These are phyloP conservation scores for Heterochromis multidens DNA, from an alignment of 2,113 vertebrate species.

Conservation along the genomic window DNA sequence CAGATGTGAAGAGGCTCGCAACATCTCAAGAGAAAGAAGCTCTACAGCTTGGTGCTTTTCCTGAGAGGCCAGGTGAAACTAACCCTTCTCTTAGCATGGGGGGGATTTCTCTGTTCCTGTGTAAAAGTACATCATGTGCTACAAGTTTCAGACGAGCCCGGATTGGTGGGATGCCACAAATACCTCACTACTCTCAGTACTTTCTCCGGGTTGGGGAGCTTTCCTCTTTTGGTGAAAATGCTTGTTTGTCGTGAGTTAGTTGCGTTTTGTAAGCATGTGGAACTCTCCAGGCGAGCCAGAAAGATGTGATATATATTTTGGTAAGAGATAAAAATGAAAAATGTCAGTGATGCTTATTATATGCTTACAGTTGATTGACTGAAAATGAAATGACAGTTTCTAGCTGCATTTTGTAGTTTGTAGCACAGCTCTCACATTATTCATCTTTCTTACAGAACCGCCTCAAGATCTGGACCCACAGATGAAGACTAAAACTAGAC, in stretches of 20 bases:
- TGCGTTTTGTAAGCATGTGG: background rate
- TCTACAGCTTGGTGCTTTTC: constrained; percentile 25
- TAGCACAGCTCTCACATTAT: no score
- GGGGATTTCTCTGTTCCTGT: background rate
- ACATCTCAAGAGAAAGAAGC: constrained; percentile 14
- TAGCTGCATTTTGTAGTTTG: background rate
- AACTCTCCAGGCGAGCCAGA: background rate
- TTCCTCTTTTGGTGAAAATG: background rate
- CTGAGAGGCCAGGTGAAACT: constrained; percentile 55
- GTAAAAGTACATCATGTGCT: background rate
- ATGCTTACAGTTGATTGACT: background rate
- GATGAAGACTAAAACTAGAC: constrained; percentile 68
- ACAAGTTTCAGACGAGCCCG: background rate
- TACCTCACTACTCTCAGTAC: background rate
- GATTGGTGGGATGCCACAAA: background rate
- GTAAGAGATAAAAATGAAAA: background rate
- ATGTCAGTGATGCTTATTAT: background rate
- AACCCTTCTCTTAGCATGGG: background rate
- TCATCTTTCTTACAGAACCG: constrained; percentile 50
- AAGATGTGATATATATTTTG: background rate
- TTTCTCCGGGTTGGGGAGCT: background rate
- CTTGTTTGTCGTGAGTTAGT: background rate
- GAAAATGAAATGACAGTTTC: background rate
- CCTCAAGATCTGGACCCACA: constrained; percentile 63
- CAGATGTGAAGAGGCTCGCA: constrained; percentile 45